Evolutionary conservation across 1,140 invertebrate species (phyloP).

Genomic region (Vollenhovia emeryi): DNA sequence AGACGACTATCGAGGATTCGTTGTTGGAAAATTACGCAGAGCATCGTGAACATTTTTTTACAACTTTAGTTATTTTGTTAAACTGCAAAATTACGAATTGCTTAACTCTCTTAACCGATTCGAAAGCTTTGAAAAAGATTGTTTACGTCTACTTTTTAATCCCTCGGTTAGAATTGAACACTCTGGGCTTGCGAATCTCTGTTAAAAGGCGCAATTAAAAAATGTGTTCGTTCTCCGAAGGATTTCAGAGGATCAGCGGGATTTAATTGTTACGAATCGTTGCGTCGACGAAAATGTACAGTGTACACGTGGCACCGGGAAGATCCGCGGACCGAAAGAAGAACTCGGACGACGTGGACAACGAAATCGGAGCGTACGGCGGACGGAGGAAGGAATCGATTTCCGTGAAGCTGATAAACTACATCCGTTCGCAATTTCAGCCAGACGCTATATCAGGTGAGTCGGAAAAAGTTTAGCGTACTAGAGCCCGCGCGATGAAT

Average conservation of each 20-base stretch:
- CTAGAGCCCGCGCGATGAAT: neutral
- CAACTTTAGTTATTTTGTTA: no score
- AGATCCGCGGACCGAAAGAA: constrained; percentile 62
- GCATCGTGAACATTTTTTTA: neutral
- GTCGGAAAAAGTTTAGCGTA: constrained; percentile 47
- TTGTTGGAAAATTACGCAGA: neutral
- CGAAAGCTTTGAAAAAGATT: neutral
- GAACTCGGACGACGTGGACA: constrained; percentile 66
- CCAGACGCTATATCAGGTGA: constrained; percentile 71
- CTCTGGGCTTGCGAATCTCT: neutral
- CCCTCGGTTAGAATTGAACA: neutral
- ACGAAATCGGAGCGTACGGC: constrained; percentile 70
- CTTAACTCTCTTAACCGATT: neutral
- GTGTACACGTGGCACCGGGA: constrained; percentile 77
- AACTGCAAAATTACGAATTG: neutral
- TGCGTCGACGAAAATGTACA: constrained; percentile 74
- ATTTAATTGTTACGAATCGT: neutral
- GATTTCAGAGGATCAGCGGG: neutral
- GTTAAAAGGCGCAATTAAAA: neutral
- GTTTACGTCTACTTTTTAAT: neutral
- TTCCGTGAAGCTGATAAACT: constrained; percentile 75
- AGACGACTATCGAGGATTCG: neutral
- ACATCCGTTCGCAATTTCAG: constrained; percentile 77
- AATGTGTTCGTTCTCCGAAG: neutral
- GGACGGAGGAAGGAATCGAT: constrained; percentile 75